These are phyloP conservation scores for Esox masquinongy DNA, from an alignment of 2,797 vertebrate species.

Conservation along the genomic window DNA sequence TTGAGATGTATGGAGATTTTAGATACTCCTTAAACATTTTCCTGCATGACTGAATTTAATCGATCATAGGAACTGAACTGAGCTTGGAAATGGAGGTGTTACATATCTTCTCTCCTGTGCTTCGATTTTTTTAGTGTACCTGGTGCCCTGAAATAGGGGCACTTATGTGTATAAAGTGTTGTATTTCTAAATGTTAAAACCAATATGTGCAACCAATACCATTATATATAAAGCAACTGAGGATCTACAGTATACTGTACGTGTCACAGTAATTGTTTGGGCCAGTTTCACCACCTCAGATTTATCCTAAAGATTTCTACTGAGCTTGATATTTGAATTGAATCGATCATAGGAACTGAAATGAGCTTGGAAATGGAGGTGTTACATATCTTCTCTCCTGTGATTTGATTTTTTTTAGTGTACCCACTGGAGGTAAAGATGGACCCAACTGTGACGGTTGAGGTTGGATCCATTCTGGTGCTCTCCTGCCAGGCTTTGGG, in stretches of 20 bases:
- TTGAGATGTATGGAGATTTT: neutral
- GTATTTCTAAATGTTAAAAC: too few species aligned
- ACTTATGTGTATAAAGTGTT: too few species aligned
- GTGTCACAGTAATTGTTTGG: too few species aligned
- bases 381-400: neutral
- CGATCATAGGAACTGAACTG: neutral
- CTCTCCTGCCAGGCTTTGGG: slow-evolving; percentile 75
- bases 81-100: neutral
- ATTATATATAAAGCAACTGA: too few species aligned
- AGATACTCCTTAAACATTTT: neutral
- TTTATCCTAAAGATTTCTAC: too few species aligned
- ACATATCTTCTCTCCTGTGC: neutral
- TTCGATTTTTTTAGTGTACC: slow-evolving; percentile 70
- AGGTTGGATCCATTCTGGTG: slow-evolving; percentile 65
- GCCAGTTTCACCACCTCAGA: too few species aligned
- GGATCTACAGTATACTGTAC: too few species aligned
- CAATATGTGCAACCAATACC: too few species aligned
- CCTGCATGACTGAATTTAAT: neutral
- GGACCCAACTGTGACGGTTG: slow-evolving; percentile 53
- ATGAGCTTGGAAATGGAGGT: neutral
- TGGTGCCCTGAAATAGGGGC: too few species aligned
- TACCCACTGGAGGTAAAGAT: slow-evolving; percentile 77
- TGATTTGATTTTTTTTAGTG: slow-evolving; percentile 62
- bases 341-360: neutral
- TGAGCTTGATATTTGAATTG: neutral